Percentiles rank a stretch among this genome's conserved stretches.
Conservation (phyloP, 2,888 invertebrate species). For the Heliconius cydno region DNA sequence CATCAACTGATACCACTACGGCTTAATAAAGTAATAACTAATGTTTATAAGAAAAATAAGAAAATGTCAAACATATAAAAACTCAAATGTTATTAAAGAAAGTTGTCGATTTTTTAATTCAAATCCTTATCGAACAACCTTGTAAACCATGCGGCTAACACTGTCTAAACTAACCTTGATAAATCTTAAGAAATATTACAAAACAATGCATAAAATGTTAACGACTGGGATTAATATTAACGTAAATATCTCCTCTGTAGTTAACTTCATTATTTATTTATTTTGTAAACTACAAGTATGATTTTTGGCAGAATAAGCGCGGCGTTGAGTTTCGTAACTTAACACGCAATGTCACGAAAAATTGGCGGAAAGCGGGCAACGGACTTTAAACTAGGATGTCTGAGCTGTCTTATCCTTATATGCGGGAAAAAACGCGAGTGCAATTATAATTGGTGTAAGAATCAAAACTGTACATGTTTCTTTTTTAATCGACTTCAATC, state of each 20-base stretch:
- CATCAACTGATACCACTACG: too few species aligned
- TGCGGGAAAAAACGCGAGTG: too few species aligned
- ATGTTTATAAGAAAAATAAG: not conserved
- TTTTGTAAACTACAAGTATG: not conserved
- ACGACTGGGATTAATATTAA: not conserved
- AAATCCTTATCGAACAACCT: not conserved
- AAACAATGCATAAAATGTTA: not conserved
- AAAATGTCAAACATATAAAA: not conserved
- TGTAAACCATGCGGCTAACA: not conserved
- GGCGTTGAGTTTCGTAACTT: not conserved
- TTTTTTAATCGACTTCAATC: too few species aligned
- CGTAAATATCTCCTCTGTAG: not conserved
- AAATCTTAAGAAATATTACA: not conserved
- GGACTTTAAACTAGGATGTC: too few species aligned
- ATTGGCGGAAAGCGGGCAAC: not conserved
- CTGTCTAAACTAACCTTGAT: conserved; percentile 7
- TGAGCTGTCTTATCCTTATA: too few species aligned
- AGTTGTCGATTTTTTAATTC: not conserved
- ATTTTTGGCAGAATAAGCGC: not conserved
- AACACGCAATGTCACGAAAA: not conserved
- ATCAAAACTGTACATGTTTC: not conserved
- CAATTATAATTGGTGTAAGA: not conserved
- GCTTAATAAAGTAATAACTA: too few species aligned
- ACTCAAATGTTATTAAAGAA: not conserved
- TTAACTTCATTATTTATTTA: not conserved